These are phyloP conservation scores for Argyrosomus regius DNA, from an alignment of 2,797 vertebrate species.

Conservation along the genomic window DNA sequence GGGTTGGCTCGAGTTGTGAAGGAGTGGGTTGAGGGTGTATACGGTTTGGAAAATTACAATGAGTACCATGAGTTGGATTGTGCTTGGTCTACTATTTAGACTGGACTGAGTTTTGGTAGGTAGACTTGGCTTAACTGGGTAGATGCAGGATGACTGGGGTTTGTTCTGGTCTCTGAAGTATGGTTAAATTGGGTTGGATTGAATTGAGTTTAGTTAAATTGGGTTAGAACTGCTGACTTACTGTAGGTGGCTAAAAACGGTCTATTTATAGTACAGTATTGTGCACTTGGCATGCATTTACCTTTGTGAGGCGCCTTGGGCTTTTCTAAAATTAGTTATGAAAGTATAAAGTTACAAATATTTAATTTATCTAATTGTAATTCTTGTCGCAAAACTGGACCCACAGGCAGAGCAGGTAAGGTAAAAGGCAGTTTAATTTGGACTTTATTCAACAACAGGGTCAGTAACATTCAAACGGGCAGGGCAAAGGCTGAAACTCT, in stretches of 20 bases:
- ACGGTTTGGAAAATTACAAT: no score
- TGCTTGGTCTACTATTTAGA: background rate
- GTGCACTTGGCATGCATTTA: background rate
- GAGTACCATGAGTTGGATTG: background rate
- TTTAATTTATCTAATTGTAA: background rate
- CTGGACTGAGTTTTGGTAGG: background rate
- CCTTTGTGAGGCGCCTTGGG: background rate
- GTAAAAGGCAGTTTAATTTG: background rate
- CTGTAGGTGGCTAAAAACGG: no score
- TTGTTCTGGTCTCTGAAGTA: background rate
- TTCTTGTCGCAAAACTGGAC: background rate
- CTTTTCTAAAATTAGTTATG: background rate
- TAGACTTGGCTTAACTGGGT: background rate
- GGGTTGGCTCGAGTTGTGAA: background rate
- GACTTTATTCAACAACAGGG: background rate
- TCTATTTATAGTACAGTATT: background rate
- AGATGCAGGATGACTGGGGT: background rate
- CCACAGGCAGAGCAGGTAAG: background rate
- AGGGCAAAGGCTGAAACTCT: slow-evolving; percentile 3
- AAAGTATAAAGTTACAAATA: background rate
- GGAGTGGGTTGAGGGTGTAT: background rate
- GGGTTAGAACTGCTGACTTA: no score
- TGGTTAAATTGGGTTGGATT: background rate
- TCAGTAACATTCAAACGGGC: background rate
- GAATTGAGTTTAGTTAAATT: slow-evolving; percentile 5